Evolutionary conservation across 2,113 vertebrate genomes (phyloP).

Genomic region (Phyllostomus hastatus): DNA sequence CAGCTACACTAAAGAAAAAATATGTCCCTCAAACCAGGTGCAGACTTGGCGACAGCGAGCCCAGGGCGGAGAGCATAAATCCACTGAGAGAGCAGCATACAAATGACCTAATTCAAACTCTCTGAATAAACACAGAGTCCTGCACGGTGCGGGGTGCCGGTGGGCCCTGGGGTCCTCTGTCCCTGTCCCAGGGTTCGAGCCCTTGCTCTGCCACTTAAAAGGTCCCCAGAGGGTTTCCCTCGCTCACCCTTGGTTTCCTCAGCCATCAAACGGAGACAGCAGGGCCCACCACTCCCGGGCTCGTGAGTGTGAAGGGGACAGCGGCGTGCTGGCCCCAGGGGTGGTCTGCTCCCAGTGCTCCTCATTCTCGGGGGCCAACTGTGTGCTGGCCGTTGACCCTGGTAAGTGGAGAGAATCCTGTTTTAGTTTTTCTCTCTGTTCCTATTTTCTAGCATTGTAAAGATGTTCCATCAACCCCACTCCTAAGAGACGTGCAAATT

Average conservation of each 20-base stretch:
- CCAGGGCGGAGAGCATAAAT: constrained; percentile 2
- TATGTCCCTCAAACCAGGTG: background rate
- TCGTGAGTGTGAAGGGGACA: background rate
- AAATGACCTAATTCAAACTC: background rate
- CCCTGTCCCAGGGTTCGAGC: background rate
- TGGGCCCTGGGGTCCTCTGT: background rate
- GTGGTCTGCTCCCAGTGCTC: background rate
- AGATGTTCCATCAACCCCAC: background rate
- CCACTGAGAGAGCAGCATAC: background rate
- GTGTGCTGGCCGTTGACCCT: background rate
- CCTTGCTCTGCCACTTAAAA: background rate
- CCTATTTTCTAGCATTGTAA: background rate
- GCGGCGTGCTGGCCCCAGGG: background rate
- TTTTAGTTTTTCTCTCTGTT: background rate
- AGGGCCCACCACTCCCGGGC: background rate
- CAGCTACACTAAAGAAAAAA: constrained; percentile 20
- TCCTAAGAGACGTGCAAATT: constrained; percentile 30
- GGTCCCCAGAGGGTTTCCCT: background rate
- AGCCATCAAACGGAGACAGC: background rate
- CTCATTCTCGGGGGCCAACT: background rate
- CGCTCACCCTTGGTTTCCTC: background rate
- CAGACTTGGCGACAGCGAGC: background rate
- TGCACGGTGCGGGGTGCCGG: fast-evolving
- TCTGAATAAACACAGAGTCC: background rate
- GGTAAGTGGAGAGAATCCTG: background rate